Base-by-base conservation (phyloP, 1,140 invertebrate genomes). In the Campoletis sonorensis region DNA sequence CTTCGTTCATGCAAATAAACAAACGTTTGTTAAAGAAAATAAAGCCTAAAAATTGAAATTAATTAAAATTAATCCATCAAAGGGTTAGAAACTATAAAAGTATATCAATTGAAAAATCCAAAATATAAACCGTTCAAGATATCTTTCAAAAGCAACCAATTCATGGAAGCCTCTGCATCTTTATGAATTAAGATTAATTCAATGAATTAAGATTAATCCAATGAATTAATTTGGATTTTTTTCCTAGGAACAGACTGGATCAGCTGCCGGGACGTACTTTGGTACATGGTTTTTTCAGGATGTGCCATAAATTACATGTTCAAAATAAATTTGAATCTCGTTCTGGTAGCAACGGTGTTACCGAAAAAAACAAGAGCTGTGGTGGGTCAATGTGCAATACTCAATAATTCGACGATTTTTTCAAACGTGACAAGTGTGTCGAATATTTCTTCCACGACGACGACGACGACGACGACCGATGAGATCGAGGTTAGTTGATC, bases 241-340 rank as follows among this genome's bases (percentile, higher is more conserved):
- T 33, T 33, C 13, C 15, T 18, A 83, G 73, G 40, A 27, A 89
- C 82, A 64, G 85, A 91, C 79, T 85, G 83, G n/a, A 30, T 92
- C 70, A 83, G 88, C 68, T 92, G 92, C 58, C 89, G 92, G 40
- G 81, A 86, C 51, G 92, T 95, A 26, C 88, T 95, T 16, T 95
- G 95, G 95, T 92, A 93, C 82, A 85, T 95, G 85, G 92, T 94
- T 1, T 97, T 97, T 84, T 92, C 93, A 78, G 96, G 96, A 4
- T 95, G 96, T 80, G 94, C 94, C 5, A 93, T 96, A 37, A 95
- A 97, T 84, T 97, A 97, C 87, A 96, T 97, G 92, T 92, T 97
- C 70, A 92, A 96, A 30, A 95, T 97, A 23, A 97, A 97, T 89
- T 89, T 98, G 13, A 97, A 96, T 85, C 95, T 98, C 21, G 96